Evolutionary conservation across 2,113 vertebrate species (phyloP), one percentile per base, ranked within the genome.

Genomic region (Scophthalmus maximus): DNA sequence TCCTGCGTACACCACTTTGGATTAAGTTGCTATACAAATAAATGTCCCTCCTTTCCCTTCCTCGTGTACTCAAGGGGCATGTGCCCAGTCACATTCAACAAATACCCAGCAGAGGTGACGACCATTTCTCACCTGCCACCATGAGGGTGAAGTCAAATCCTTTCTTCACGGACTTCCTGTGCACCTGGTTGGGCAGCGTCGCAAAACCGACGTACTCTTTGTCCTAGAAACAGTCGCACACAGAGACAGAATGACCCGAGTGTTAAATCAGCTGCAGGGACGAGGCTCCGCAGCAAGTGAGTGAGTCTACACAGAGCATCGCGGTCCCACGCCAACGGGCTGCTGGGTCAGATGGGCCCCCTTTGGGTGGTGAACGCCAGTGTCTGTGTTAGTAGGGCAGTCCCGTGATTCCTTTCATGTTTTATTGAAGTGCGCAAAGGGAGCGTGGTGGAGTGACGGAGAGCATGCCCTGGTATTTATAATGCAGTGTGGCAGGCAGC

Each of bases 121-220:
- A 8, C 14, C 23, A 6, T 20, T 12, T 36, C 85, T 84, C 65
- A 93, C 93, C 93, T 84, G 91, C 92, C 52, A 94, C 93, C 93
- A 94, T 88, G 25, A 94, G 90, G 1, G 92, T 93, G 80, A 94
- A 94, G 78, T 94, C 93, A 11, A 94, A 94, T 0, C 93, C 93
- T 61, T 93, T 94, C 36, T 93, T 93, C 68, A 93, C 93, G 0
- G 92, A 93, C 86, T 94, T 94, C 58, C 92, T 90, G 81, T 93
- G 92, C 40, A 94, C 81, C 78, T 94, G 93, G 79, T 91, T 94
- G 9, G 93, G 92, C 51, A 94, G 79, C 3, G 91, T 92, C 1
- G 93, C 93, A 50, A 94, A 94, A 0, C 92, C 93, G 0, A 94
- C 93, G 7, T 94, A 94, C 3, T 93, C 92, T 56, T 91, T 93